Conservation (phyloP, 1,140 invertebrate genomes). For the Aphelinus certus region DNA sequence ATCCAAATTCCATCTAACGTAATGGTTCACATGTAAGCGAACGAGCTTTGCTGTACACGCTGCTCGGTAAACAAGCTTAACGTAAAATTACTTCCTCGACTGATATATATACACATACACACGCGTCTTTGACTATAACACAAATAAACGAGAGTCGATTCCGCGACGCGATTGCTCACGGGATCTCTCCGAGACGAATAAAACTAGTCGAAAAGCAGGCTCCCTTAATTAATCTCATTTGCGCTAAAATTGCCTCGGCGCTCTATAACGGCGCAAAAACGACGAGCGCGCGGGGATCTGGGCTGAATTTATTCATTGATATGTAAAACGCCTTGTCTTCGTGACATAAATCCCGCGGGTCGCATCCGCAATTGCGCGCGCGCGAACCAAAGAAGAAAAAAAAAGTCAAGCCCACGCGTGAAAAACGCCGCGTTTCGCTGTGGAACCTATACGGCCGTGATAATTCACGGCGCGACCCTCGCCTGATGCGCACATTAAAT, state of each 20-base stretch:
- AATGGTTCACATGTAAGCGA: no score
- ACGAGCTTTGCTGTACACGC: no score
- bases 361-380: not conserved
- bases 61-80: no score
- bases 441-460: not conserved
- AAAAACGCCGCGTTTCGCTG: not conserved
- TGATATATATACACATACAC: no score
- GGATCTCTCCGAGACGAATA: no score
- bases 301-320: constrained; percentile 35
- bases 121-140: no score
- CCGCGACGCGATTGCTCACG: no score
- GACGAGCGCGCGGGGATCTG: no score
- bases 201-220: not conserved
- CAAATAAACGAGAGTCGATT: no score
- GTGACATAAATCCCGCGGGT: constrained; percentile 12
- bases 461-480: not conserved
- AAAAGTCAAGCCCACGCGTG: constrained; percentile 3
- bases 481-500: not conserved
- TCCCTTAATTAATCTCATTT: constrained; percentile 6
- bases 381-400: not conserved
- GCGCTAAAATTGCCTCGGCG: not conserved
- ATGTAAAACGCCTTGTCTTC: constrained; percentile 28
- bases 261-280: no score
- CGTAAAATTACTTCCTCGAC: no score
- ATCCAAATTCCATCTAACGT: no score